Evolutionary conservation across 2,113 vertebrate genomes (phyloP), one percentile per base, ranked within the genome.

Genomic region (Sclerurus mexicanus): DNA sequence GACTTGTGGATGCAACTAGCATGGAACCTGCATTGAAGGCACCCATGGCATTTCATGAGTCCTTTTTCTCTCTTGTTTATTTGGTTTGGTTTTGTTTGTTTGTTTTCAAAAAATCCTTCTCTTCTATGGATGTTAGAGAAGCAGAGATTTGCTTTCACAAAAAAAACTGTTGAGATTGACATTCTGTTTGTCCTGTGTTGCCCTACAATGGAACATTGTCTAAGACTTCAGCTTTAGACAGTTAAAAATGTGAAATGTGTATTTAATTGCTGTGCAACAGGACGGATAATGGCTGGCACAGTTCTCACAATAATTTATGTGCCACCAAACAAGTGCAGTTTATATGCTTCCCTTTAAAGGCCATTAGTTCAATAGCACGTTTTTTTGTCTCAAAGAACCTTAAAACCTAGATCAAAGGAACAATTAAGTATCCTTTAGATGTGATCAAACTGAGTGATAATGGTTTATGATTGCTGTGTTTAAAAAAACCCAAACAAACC

Each of bases 191-290:
- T 90, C 55, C 52, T 90, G 75, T 95, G 83, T 96, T 92, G 52
- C 62, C 64, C 44, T 81, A 94, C 95, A 96, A 93, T 90, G 66
- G 62, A 49, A 60, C 87, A 40, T 96, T 97, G 95, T 96, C 53
- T 37, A 47, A 90, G 90, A 81, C 87, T 93, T 80, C 79, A 93
- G 92, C 79, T 39, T 71, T 83, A 93, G 94, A 95, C 87, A 86
- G 95, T 94, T 95, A 94, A 96, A 95, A 83, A 96, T 95, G 95
- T 56, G 47, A 95, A 96, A 97, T 97, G 91, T 88, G 79, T 90
- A 72, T 97, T 96, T 96, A 96, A 97, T 93, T 95, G 92, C 90
- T 88, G 8, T 93, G 72, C 37, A 66, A 59, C 85, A 80, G 75
- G 85, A 76, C 50, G 76, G 30, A 74, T 91, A 93, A 96, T 91